Percentiles rank a stretch among this genome's conserved stretches.
Conservation (phyloP, 2,888 invertebrate genomes). For the Tenthredo notha region DNA sequence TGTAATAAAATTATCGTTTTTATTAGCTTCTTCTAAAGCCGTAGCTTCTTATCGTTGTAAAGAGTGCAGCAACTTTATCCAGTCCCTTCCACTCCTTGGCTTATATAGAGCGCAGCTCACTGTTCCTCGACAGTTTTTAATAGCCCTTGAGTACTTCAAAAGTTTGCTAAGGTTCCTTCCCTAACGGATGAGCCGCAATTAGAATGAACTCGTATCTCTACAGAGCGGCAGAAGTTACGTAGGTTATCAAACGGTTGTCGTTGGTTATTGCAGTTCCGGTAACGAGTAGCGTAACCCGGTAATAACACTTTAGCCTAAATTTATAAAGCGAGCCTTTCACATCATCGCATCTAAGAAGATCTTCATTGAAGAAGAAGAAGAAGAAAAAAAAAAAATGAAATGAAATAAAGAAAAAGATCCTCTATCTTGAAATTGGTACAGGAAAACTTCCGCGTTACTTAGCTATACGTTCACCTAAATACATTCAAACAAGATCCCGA, state of each 20-base stretch:
- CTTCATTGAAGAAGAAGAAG: background rate
- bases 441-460: background rate
- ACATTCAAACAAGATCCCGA: background rate
- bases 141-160: slow-evolving; percentile 59
- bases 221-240: slow-evolving; percentile 63
- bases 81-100: background rate
- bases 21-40: background rate
- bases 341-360: background rate
- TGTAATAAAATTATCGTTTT: background rate
- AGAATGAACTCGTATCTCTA: slow-evolving; percentile 65
- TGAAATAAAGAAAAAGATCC: background rate
- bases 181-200: slow-evolving; percentile 66
- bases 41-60: background rate
- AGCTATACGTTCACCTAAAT: background rate
- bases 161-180: slow-evolving; percentile 59
- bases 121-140: slow-evolving; percentile 59
- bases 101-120: slow-evolving; percentile 4
- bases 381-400: background rate
- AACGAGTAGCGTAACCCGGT: background rate
- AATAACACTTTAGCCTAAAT: slow-evolving; percentile 13
- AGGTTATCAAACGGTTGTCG: slow-evolving; percentile 66
- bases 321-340: background rate
- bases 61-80: background rate
- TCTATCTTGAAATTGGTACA: background rate
- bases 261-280: slow-evolving; percentile 61